Base-by-base conservation (phyloP, 2,113 vertebrate genomes). In the Stictonetta naevosa region DNA sequence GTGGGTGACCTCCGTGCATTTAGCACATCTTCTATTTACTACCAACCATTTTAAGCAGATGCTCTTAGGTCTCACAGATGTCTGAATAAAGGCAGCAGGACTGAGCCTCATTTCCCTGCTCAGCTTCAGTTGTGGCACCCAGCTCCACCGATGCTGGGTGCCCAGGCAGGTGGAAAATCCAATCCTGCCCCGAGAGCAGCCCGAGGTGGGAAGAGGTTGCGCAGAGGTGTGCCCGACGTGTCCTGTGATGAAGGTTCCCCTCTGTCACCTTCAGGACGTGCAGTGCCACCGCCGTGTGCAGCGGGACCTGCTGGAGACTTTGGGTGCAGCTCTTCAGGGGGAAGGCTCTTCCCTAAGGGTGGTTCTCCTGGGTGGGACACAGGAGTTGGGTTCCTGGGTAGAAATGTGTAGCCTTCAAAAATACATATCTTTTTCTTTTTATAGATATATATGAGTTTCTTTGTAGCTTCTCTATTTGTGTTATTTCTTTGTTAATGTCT, bases 301-400 rank as follows among this genome's bases (percentile, higher is more conserved):
- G 46, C 25, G 34, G 60, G 25, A 34, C 22, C 40, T 1, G 1
- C 9, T 2, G 0, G 0, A 68, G 46, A 18, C 42, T 14, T 20
- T 11, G 36, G 36, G 80, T 42, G 36, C 52, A 88, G 48, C 25
- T 83, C 48, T 82, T 78, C n/a, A 8, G 25, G 31, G 22, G 75
- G 67, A 50, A 79, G 10, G n/a, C 22, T 82, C 66, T 50, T 14
- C 40, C 34, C 31, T 59, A 18, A 3, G 16, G 17, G 25, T 52
- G 31, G 15, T 59, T 59, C 29, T 29, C 42, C 21, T 38, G 63
- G 58, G 33, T 18, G 53, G 50, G 44, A 42, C 15, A 15, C 8
- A 64, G 44, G 31, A 38, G n/a, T 4, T 34, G 34, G 80, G 68
- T 26, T 71, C 23, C 23, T 8, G 29, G 15, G 50, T 13, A 77